phyloP scores from a whole-genome alignment of 2,797 vertebrate species.

The Pantherophis alleghaniensis region DNA sequence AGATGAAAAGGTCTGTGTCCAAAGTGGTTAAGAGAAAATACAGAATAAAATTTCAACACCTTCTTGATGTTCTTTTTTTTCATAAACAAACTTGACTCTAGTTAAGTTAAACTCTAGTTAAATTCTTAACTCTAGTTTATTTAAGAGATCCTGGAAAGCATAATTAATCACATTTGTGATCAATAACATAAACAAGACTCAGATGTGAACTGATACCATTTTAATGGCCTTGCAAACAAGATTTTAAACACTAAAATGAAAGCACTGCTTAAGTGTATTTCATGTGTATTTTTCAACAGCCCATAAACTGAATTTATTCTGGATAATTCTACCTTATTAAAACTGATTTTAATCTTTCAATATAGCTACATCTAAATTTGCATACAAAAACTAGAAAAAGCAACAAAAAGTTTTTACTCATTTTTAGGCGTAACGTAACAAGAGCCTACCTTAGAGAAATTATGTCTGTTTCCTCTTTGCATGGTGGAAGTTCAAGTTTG shows the following conservation, averaged over 20 bases:
- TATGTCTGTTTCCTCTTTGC: conserved; percentile 70
- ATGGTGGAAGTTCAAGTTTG: conserved; percentile 75
- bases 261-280: conserved; percentile 21
- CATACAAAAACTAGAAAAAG: neutral
- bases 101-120: neutral
- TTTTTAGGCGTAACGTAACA: neutral
- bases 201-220: conserved; percentile 24
- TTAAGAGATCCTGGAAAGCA: rapidly evolving
- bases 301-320: conserved; percentile 49
- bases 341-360: conserved; percentile 54
- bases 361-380: neutral
- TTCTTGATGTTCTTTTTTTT: neutral
- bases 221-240: conserved; percentile 14
- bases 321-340: conserved; percentile 64
- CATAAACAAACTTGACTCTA: rapidly evolving
- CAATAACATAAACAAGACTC: conserved; percentile 21
- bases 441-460: conserved; percentile 66
- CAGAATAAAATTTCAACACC: rapidly evolving
- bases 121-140: neutral
- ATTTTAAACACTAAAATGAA: conserved; percentile 28
- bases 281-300: conserved; percentile 45
- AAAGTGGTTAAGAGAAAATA: neutral
- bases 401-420: neutral
- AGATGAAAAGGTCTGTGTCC: neutral
- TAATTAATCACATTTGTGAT: conserved; percentile 1